These are phyloP conservation scores for Nothobranchius kuhntae DNA, from an alignment of 2,113 vertebrate genomes.

Conservation along the genomic window DNA sequence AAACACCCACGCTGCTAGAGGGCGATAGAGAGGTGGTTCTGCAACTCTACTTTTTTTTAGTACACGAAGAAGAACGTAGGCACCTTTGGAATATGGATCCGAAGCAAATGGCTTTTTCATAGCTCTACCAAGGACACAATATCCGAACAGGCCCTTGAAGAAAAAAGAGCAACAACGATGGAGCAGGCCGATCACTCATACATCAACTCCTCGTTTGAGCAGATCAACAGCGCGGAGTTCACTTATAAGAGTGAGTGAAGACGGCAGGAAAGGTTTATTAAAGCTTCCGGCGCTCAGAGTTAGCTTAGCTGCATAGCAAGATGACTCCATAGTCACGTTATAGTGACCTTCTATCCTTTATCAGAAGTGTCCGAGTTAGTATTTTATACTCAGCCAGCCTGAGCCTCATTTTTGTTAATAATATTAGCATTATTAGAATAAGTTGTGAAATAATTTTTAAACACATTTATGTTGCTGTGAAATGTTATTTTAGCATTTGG, in stretches of 20 bases:
- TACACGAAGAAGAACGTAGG: constrained; percentile 42
- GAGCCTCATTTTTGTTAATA: background rate
- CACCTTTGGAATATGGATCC: constrained; percentile 12
- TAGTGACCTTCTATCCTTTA: background rate
- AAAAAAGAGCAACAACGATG: constrained; percentile 18
- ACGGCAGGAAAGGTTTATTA: background rate
- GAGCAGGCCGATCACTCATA: constrained; percentile 50
- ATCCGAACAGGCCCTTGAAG: background rate
- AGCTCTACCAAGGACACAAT: constrained; percentile 36
- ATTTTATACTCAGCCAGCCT: background rate
- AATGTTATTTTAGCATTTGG: no score
- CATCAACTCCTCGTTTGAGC: constrained; percentile 18
- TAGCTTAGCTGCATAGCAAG: constrained; percentile 31
- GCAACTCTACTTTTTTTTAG: background rate
- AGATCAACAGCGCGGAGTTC: constrained; percentile 25
- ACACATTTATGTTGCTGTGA: no score
- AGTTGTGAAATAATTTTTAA: no score
- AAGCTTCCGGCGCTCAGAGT: background rate
- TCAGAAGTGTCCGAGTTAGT: background rate
- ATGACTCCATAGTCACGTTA: background rate
- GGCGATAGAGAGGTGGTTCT: background rate
- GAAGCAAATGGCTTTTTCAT: background rate
- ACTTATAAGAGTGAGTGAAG: constrained; percentile 69
- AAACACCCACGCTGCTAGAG: background rate
- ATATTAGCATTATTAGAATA: no score